Evolutionary conservation across 2,113 vertebrate species (phyloP).

Genomic region (Pseudolaguvia tuberculata): DNA sequence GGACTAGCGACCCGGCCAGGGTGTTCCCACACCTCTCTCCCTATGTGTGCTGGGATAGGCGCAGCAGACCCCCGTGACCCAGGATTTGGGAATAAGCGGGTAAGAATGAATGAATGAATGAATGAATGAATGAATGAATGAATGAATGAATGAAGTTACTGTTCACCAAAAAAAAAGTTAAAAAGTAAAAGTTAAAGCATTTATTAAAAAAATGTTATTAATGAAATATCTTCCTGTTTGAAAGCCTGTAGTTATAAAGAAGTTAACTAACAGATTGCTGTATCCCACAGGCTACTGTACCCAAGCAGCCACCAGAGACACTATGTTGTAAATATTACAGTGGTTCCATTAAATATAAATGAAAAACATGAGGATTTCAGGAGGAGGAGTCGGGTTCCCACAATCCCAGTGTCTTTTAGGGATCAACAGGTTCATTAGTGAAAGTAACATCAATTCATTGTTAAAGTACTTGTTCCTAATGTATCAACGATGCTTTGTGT

Average conservation of each 20-base stretch:
- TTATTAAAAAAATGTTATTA: background rate
- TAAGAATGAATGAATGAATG: no score
- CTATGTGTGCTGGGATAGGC: no score
- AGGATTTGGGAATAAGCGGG: no score
- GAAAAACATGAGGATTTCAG: slow-evolving; percentile 34
- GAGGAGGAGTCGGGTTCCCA: slow-evolving; percentile 13
- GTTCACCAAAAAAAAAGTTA: no score
- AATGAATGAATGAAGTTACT: no score
- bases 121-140: no score
- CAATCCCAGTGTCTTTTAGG: slow-evolving; percentile 12
- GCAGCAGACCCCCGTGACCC: no score
- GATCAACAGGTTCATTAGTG: slow-evolving; percentile 39
- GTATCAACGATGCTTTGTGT: slow-evolving; percentile 14
- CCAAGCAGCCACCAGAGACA: slow-evolving; percentile 20
- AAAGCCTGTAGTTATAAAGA: background rate
- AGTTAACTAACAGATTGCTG: background rate
- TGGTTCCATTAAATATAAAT: slow-evolving; percentile 44
- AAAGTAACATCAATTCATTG: slow-evolving; percentile 36
- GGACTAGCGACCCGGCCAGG: no score
- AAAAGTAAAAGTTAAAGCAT: no score
- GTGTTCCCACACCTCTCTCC: no score
- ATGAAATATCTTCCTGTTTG: background rate
- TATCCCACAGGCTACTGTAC: slow-evolving; percentile 23
- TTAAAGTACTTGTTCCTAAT: slow-evolving; percentile 37
- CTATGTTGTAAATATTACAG: slow-evolving; percentile 40